Evolutionary conservation across 2,888 invertebrate species (phyloP).

Genomic region (Omphaloscelis lunosa): DNA sequence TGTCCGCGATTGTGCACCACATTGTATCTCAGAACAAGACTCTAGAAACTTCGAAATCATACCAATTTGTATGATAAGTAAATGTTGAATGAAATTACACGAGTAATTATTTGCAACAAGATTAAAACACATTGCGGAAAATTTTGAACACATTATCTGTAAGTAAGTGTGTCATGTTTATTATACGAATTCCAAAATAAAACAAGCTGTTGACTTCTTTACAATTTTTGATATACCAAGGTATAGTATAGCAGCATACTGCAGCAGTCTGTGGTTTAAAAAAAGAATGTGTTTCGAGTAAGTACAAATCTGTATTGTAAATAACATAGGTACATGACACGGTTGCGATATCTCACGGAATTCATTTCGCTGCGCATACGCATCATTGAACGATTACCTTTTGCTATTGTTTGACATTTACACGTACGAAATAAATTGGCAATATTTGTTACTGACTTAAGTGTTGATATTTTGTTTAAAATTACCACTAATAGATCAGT

Average conservation of each 20-base stretch:
- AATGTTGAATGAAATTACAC: slow-evolving; percentile 28
- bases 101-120: slow-evolving; percentile 7
- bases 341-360: slow-evolving; percentile 24
- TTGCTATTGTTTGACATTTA: slow-evolving; percentile 30
- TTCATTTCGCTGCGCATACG: slow-evolving; percentile 16
- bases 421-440: slow-evolving; percentile 10
- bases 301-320: slow-evolving; percentile 4
- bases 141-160: slow-evolving; percentile 19
- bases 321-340: slow-evolving; percentile 2
- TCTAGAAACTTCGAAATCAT: slow-evolving; percentile 20
- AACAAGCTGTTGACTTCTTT: neutral
- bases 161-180: slow-evolving; percentile 10
- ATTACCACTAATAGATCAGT: slow-evolving; percentile 9
- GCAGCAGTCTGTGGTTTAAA: neutral
- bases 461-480: slow-evolving; percentile 14
- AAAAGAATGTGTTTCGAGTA: neutral
- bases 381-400: slow-evolving; percentile 33
- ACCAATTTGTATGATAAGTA: slow-evolving; percentile 11
- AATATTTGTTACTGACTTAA: slow-evolving; percentile 6
- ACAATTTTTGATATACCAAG: neutral
- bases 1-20: neutral
- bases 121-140: slow-evolving; percentile 19
- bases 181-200: neutral
- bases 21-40: neutral
- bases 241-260: too few relatives aligned